A percentile compares a stretch with the other conserved stretches of the same genome.
Evolutionary conservation across 1,140 invertebrate genomes (phyloP).

Genomic region (Diachasma alloeum): DNA sequence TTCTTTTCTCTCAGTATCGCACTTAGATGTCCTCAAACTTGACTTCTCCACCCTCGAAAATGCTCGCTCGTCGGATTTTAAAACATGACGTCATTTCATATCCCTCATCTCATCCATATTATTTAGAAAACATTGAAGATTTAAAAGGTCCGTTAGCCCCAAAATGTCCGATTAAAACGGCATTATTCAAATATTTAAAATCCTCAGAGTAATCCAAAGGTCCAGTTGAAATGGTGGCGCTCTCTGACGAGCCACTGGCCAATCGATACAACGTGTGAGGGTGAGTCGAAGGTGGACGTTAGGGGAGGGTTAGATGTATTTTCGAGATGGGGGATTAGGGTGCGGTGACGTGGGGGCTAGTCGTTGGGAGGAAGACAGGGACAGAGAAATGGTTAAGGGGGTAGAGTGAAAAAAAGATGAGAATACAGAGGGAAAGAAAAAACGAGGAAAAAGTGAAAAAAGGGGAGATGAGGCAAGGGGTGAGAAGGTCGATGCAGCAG

Average conservation of each 20-base stretch:
- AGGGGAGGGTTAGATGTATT: constrained; percentile 49
- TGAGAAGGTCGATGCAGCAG: constrained; percentile 60
- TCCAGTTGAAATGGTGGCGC: constrained; percentile 48
- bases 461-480: constrained; percentile 35
- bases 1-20: too few species aligned
- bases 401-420: constrained; percentile 16
- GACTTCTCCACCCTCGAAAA: too few species aligned
- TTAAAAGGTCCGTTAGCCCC: too few species aligned
- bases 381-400: constrained; percentile 7
- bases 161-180: background rate
- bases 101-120: too few species aligned
- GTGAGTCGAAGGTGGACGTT: constrained; percentile 10
- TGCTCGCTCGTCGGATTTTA: too few species aligned
- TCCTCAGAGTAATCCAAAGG: too few species aligned
- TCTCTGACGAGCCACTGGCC: constrained; percentile 47
- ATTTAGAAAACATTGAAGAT: too few species aligned
- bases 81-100: too few species aligned
- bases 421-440: constrained; percentile 28
- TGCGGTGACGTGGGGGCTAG: constrained; percentile 50
- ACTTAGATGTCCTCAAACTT: too few species aligned
- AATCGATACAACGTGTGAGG: constrained; percentile 53
- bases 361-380: constrained; percentile 1
- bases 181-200: background rate
- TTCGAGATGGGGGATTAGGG: constrained; percentile 60
- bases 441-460: constrained; percentile 36